Evolutionary conservation across 2,888 invertebrate genomes (phyloP).

Genomic region (Spodoptera littoralis): DNA sequence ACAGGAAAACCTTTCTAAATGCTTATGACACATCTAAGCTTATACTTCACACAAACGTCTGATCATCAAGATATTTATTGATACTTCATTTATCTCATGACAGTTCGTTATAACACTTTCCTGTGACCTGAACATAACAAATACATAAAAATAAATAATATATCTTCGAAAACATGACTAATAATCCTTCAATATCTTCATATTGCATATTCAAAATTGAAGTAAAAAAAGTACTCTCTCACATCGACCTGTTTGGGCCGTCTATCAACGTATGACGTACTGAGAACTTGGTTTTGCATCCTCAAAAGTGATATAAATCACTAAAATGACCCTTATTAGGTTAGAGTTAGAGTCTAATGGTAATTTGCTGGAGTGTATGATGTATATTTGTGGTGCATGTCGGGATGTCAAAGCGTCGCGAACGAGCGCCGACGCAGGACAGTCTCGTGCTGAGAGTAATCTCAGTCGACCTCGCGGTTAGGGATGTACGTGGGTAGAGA

Average conservation of each 20-base stretch:
- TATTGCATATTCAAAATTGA: conserved; percentile 81
- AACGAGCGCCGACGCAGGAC: conserved; percentile 87
- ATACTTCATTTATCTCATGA: conserved; percentile 65
- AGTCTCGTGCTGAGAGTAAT: conserved; percentile 89
- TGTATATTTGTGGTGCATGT: conserved; percentile 69
- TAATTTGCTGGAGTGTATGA: conserved; percentile 40
- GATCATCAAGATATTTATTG: conserved; percentile 41
- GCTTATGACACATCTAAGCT: background rate
- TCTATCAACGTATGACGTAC: conserved; percentile 87
- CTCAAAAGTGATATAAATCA: conserved; percentile 10
- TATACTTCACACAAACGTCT: conserved; percentile 15
- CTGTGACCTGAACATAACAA: conserved; percentile 66
- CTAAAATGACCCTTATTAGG: conserved; percentile 56
- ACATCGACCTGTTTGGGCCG: conserved; percentile 78
- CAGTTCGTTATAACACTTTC: conserved; percentile 72
- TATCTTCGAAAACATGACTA: conserved; percentile 75
- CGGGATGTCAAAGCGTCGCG: conserved; percentile 89
- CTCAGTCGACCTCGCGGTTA: conserved; percentile 80
- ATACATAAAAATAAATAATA: conserved; percentile 69
- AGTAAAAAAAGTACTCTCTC: conserved; percentile 75
- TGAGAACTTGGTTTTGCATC: conserved; percentile 59
- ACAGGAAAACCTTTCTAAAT: too few relatives aligned
- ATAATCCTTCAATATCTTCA: conserved; percentile 86
- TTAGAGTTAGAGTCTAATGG: conserved; percentile 51
- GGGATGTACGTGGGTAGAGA: conserved; percentile 64